phyloP scores from a whole-genome alignment of 2,888 invertebrate species.

The Carcina quercana region DNA sequence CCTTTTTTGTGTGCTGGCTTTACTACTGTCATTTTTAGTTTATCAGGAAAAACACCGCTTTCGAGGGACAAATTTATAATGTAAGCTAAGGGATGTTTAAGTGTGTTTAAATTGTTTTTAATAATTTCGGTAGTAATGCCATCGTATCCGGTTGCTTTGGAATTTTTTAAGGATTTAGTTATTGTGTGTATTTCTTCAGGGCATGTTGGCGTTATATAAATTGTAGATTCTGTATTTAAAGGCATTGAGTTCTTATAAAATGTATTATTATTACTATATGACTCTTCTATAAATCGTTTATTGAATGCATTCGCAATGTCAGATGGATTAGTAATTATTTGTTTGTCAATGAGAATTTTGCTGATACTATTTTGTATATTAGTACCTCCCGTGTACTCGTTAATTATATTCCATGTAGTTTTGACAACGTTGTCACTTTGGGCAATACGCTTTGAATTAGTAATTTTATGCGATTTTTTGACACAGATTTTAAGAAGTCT shows the following conservation, averaged over 20 bases:
- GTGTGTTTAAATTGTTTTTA: neutral
- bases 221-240: too few species aligned
- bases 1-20: conserved; percentile 5
- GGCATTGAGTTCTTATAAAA: neutral
- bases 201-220: neutral
- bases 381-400: neutral
- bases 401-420: conserved; percentile 3
- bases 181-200: neutral
- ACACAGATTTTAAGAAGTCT: too few species aligned
- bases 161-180: neutral
- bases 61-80: conserved; percentile 1
- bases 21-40: neutral
- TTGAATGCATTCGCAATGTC: neutral
- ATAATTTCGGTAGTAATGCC: conserved; percentile 2
- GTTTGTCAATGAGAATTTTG: too few species aligned
- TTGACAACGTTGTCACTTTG: conserved; percentile 1
- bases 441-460: too few species aligned
- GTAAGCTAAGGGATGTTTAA: neutral
- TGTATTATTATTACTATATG: neutral
- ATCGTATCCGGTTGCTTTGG: conserved; percentile 1
- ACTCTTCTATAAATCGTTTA: neutral
- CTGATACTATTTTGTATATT: neutral
- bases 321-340: neutral
- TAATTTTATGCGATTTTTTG: too few species aligned
- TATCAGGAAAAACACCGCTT: conserved; percentile 1